Conservation (phyloP, 2,113 vertebrate species). For the Dendrocopos noguchii region DNA sequence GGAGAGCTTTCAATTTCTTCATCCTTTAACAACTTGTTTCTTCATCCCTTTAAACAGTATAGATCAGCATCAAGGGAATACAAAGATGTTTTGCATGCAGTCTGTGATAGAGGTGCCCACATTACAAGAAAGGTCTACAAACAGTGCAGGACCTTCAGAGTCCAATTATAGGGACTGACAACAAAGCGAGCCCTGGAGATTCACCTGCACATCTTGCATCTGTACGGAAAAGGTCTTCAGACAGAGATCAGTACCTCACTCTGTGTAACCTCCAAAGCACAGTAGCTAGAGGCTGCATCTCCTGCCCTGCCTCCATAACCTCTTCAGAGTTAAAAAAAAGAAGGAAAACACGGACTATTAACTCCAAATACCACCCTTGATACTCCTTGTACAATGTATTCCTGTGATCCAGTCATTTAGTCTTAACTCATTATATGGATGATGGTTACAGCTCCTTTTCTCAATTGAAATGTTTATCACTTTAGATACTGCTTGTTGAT, state of each 20-base stretch:
- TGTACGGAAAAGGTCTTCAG: neutral
- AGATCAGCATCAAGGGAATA: constrained; percentile 32
- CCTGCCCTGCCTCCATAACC: neutral
- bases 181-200: neutral
- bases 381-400: neutral
- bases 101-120: neutral
- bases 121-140: neutral
- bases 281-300: neutral
- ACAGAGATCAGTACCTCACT: neutral
- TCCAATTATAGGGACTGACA: neutral
- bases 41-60: constrained; percentile 15
- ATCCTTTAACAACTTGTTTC: constrained; percentile 40
- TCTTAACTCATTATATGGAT: neutral
- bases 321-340: neutral
- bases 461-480: neutral
- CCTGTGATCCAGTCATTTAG: neutral
- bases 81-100: neutral
- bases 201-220: neutral
- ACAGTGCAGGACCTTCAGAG: neutral
- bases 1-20: constrained; percentile 47
- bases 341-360: neutral
- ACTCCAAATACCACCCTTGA: neutral
- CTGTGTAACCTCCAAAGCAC: neutral
- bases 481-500: constrained; percentile 14
- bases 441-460: neutral